Evolutionary conservation across 2,888 invertebrate species (phyloP).

Genomic region (Caenorhabditis auriculariae): DNA sequence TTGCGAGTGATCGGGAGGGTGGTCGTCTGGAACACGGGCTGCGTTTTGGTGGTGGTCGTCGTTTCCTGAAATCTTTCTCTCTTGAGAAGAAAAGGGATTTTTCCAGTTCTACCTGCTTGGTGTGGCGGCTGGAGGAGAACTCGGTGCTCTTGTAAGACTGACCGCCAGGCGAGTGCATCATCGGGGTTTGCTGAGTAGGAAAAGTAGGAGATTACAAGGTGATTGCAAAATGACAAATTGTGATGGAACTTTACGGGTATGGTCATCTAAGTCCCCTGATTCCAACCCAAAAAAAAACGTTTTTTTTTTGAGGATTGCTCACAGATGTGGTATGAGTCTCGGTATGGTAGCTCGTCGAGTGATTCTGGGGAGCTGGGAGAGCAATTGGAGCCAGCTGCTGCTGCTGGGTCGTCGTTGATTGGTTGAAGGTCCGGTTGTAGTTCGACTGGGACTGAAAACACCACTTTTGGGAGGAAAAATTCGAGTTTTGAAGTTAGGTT

Average conservation of each 20-base stretch:
- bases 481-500: no score
- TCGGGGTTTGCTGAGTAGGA: constrained; percentile 10
- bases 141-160: constrained; percentile 27
- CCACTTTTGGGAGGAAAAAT: no score
- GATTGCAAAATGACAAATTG: no score
- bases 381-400: no score
- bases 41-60: constrained; percentile 6
- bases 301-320: no score
- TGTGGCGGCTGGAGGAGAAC: constrained; percentile 27
- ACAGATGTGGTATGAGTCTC: constrained; percentile 25
- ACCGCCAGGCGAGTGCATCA: constrained; percentile 28
- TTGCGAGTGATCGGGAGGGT: constrained; percentile 29
- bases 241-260: no score
- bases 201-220: no score
- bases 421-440: not conserved
- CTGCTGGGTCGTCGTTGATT: not conserved
- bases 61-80: constrained; percentile 12
- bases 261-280: no score
- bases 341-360: constrained; percentile 30
- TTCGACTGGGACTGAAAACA: no score
- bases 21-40: constrained; percentile 24
- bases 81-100: no score
- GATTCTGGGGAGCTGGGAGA: constrained; percentile 22
- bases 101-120: constrained; percentile 20
- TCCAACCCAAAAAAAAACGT: no score